Percentiles rank a stretch among this genome's conserved stretches.
Conservation (phyloP, 2,888 invertebrate species). For the Andrena marginata region DNA sequence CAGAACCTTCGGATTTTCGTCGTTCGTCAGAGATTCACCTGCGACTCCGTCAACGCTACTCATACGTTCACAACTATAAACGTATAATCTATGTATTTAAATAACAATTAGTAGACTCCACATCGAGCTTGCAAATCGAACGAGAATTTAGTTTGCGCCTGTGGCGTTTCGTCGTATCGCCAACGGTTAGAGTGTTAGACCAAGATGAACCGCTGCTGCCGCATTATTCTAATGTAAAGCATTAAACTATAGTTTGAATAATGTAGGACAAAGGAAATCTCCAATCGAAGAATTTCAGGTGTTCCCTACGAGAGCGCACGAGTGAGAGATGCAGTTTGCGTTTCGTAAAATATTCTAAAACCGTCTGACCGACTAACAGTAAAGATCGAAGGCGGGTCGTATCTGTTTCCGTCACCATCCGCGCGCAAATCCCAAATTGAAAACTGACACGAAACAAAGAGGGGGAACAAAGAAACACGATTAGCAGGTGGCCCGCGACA, state of each 20-base stretch:
- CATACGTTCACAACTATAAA: slow-evolving; percentile 40
- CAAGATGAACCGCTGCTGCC: background rate
- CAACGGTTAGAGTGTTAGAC: slow-evolving; percentile 10
- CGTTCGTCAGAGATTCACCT: slow-evolving; percentile 10
- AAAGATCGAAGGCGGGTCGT: background rate
- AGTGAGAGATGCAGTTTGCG: background rate
- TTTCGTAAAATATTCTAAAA: background rate
- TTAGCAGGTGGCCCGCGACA: background rate
- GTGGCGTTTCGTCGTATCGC: background rate
- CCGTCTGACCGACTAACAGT: background rate
- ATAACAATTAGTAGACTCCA: slow-evolving; percentile 54
- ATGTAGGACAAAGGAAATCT: background rate
- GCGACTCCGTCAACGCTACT: slow-evolving; percentile 24
- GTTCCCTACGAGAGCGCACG: background rate
- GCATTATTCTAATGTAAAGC: slow-evolving; percentile 6
- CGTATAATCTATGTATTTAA: slow-evolving; percentile 51
- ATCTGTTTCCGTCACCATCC: slow-evolving; percentile 1
- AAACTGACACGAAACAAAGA: background rate
- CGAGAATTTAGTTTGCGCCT: slow-evolving; percentile 31
- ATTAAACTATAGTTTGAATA: slow-evolving; percentile 13
- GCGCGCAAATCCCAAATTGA: slow-evolving; percentile 8
- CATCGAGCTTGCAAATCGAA: slow-evolving; percentile 10
- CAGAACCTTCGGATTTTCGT: slow-evolving; percentile 4
- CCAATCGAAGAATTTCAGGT: background rate
- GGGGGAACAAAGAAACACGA: background rate